phyloP scores from a whole-genome alignment of 2,113 vertebrate genomes.

The Danionella cerebrum region DNA sequence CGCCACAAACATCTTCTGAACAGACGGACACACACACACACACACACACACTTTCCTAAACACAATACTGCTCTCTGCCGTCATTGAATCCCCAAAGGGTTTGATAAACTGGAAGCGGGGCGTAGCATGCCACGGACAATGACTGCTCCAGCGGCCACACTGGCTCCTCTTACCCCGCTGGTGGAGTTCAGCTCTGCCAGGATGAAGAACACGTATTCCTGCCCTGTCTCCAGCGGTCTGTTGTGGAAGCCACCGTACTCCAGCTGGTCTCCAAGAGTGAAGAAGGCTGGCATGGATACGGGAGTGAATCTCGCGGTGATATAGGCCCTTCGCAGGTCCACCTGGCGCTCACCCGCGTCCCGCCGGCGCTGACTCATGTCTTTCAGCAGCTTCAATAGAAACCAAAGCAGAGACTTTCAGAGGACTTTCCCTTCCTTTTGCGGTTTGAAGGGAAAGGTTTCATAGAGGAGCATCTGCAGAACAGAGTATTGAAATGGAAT shows the following conservation, averaged over 20 bases:
- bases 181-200: slow-evolving; percentile 84
- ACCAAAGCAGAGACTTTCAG: too few species aligned
- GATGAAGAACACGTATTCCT: slow-evolving; percentile 90
- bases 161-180: slow-evolving; percentile 67
- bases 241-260: slow-evolving; percentile 91
- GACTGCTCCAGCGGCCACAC: too few species aligned
- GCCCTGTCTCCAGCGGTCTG: slow-evolving; percentile 81
- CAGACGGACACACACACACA: slow-evolving; percentile 1
- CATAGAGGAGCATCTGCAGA: too few species aligned
- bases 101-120: too few species aligned
- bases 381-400: slow-evolving; percentile 74
- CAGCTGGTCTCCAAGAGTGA: slow-evolving; percentile 87
- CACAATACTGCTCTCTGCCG: too few species aligned
- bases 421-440: too few species aligned
- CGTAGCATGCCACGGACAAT: too few species aligned
- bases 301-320: slow-evolving; percentile 85
- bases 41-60: slow-evolving; percentile 31
- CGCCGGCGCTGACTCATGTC: slow-evolving; percentile 79
- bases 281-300: slow-evolving; percentile 74
- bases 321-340: slow-evolving; percentile 83
- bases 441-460: too few species aligned
- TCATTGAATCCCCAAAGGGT: too few species aligned
- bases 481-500: too few species aligned
- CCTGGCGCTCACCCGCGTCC: slow-evolving; percentile 81
- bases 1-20: slow-evolving; percentile 86